Base-by-base conservation (phyloP, 2,797 vertebrate species). In the Rhinoraja longicauda region DNA sequence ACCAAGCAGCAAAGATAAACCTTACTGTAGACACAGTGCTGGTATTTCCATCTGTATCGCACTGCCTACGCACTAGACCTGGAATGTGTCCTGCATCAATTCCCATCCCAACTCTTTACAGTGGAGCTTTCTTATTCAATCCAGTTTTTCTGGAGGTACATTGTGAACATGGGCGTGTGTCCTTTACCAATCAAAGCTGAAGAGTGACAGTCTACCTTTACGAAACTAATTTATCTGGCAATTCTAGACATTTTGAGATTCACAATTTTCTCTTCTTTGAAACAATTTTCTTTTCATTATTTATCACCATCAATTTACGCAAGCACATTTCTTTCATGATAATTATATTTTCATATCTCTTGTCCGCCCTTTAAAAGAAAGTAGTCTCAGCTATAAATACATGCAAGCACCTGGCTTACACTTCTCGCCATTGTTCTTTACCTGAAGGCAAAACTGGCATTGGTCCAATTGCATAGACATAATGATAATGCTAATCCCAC, bases 1-100 rank as follows among this genome's bases (percentile, higher is more conserved):
- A 92, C 26, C 90, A 53, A 53, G 90, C 90, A 92, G 67, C 70
- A 92, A 92, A 92, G 70, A 24, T 75, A 73, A 92, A 75, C 70
- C 90, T 92, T 75, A n/a, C 21, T 92, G 90, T 53, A 53, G 36
- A 75, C 39, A 92, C 67, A 75, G 36, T 75, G 45, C 70, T 75
- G 90, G 39, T 92, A 53, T 92, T 73, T 92, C 70, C 90, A 53
- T 73, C 70, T 57, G 70, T 53, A 21, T 62, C 12, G 62, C 26
- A 36, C 36, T 26, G 82, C 82, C 88, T 39, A 72, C 32, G 67
- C n/a, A 45, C 64, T 72, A 64, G 17, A 45, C 32, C 64, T 45
- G 64, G 67, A 90, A 90, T 90, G 67, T 86, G 67, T 45, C n/a
- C 70, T 92, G 90, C 4, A 75, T 92, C 39, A 15, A 26, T 53